Conservation (phyloP, 2,797 vertebrate genomes). For the Orientallactaga sibirica region DNA sequence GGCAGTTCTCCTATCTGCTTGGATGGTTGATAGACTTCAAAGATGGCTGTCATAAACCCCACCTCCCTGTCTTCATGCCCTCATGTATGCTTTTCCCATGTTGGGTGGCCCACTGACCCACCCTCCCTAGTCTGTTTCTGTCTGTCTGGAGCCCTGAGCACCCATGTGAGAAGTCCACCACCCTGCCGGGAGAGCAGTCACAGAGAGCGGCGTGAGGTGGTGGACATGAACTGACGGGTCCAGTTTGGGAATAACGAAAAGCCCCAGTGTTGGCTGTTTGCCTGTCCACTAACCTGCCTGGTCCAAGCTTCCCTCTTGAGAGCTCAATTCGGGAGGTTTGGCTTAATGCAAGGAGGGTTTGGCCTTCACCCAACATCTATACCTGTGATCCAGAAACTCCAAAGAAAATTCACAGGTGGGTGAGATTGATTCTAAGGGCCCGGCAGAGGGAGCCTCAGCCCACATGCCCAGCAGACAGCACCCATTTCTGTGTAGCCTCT, state of each 20-base stretch:
- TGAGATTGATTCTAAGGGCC: neutral
- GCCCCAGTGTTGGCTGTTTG: neutral
- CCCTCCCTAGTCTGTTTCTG: neutral
- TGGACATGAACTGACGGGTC: rapidly evolving
- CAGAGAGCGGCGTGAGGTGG: rapidly evolving
- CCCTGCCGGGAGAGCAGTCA: neutral
- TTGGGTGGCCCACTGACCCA: neutral
- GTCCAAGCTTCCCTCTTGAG: neutral
- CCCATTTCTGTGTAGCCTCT: neutral
- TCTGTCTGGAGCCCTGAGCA: neutral
- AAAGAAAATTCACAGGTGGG: neutral
- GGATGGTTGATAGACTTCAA: neutral
- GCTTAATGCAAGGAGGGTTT: neutral
- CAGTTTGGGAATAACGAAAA: neutral
- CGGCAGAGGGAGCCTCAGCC: neutral
- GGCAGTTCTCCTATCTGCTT: neutral
- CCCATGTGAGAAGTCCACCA: neutral
- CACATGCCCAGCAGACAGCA: neutral
- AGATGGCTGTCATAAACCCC: neutral
- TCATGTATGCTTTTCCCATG: neutral
- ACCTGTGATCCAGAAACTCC: neutral
- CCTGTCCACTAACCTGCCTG: neutral
- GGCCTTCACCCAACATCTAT: neutral
- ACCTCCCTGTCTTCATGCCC: neutral
- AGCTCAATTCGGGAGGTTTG: neutral